These are phyloP conservation scores for Labroides dimidiatus DNA, from an alignment of 2,797 vertebrate species.

Conservation along the genomic window DNA sequence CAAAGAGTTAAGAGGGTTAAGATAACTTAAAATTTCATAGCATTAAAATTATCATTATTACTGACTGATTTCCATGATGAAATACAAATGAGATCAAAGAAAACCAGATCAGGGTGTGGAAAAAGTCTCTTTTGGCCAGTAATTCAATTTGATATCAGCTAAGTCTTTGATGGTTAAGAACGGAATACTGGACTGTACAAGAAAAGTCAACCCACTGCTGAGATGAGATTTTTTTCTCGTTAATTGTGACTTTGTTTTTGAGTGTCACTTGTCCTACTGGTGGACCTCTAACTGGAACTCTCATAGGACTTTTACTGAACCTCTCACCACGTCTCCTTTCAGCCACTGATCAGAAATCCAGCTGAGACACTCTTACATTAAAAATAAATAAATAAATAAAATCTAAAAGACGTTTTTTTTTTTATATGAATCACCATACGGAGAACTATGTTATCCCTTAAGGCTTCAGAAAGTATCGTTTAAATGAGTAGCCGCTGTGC, in stretches of 20 bases:
- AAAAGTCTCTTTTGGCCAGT: slow-evolving; percentile 6
- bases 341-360: background rate
- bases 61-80: background rate
- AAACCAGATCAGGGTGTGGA: slow-evolving; percentile 11
- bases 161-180: no score
- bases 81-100: slow-evolving; percentile 6
- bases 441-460: no score
- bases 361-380: background rate
- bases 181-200: no score
- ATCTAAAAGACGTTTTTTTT: no score
- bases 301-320: no score
- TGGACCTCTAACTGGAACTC: background rate
- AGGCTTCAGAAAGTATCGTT: background rate
- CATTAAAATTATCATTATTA: background rate
- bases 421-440: no score
- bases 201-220: no score
- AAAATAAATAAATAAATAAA: no score
- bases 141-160: no score
- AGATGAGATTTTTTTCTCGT: no score
- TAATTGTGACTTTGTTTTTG: background rate
- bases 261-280: background rate
- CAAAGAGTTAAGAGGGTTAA: slow-evolving; percentile 61
- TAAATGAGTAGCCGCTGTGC: background rate
- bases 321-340: background rate
- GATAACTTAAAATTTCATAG: slow-evolving; percentile 6